Evolutionary conservation across 1,140 invertebrate genomes (phyloP).

Genomic region (Drosophila arizonae): DNA sequence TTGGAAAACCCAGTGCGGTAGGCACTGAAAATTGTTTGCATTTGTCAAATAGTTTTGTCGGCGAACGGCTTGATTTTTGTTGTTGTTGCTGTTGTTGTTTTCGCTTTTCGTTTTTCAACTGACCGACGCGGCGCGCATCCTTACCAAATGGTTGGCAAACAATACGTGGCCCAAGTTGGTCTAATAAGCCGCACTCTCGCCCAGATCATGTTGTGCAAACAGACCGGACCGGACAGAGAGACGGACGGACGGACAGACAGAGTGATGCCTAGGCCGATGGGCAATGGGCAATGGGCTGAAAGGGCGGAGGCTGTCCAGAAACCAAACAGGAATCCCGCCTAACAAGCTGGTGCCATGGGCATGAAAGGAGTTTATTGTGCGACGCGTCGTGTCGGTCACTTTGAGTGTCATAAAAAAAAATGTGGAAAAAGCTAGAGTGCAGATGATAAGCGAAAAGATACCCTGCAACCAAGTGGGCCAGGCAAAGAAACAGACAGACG

Average conservation of each 20-base stretch:
- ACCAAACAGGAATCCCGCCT: constrained; percentile 57
- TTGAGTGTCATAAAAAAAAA: constrained; percentile 75
- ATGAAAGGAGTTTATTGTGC: constrained; percentile 80
- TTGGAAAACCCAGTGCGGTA: constrained; percentile 46
- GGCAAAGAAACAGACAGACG: no score
- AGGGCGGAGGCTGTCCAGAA: constrained; percentile 13
- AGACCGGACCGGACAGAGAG: constrained; percentile 46
- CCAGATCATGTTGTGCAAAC: constrained; percentile 74
- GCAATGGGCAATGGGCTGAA: no score
- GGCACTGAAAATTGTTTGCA: constrained; percentile 69
- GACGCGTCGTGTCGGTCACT: constrained; percentile 70
- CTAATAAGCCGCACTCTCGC: constrained; percentile 74
- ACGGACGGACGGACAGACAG: constrained; percentile 4
- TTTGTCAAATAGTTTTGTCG: constrained; percentile 73
- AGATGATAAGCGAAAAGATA: neutral
- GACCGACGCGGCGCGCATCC: constrained; percentile 51
- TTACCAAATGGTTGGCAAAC: constrained; percentile 74
- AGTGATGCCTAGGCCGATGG: no score
- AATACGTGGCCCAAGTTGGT: constrained; percentile 56
- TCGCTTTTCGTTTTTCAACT: constrained; percentile 22
- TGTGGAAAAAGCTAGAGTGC: neutral
- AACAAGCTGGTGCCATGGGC: constrained; percentile 62
- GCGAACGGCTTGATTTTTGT: constrained; percentile 46
- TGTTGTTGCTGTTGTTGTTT: constrained; percentile 3
- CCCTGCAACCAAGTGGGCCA: neutral